Evolutionary conservation across 2,113 vertebrate genomes (phyloP), one percentile per base, ranked within the genome.

Genomic region (Callospermophilus lateralis): DNA sequence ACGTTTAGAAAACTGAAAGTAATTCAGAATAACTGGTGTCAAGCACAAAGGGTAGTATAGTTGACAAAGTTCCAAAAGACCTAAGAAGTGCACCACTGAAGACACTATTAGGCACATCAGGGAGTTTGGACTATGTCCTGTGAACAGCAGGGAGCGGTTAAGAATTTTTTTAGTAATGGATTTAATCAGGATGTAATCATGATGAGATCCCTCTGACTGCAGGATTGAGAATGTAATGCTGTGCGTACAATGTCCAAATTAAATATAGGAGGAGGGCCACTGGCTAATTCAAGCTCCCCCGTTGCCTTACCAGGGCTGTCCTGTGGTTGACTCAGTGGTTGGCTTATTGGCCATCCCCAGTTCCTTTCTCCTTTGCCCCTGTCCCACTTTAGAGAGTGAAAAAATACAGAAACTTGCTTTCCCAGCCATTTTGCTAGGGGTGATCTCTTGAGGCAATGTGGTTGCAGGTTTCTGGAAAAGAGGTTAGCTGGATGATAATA

Each of bases 121-220:
- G 24, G 48, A 53, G 30, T 88, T 61, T 84, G 32, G 42, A 89
- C n/a, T 74, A 12, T 13, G 70, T 48, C 20, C 24, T 84, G 51
- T 87, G 37, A 80, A 79, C 24, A 67, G 26, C 39, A n/a, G 53
- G n/a, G 22, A 58, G 7, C 70, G 48, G 86, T 42, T 81, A 73
- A 48, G n/a, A 80, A 78, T 74, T 85, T 92, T 93, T 84, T 63
- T 39, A 74, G 91, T 84, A 39, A 97, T 28, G 6, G 30, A n/a
- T 53, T 96, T 84, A 32, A 92, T 95, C n/a, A 68, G 72, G 79
- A 80, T 74, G 67, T 77, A 84, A 77, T 63, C 79, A 70, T 80
- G 86, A 17, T 37, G 32, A 55, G 45, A 39, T 81, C 28, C 61
- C 55, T 76, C 65, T 93, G 61, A 86, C 16, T 58, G 13, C 8